These are phyloP conservation scores for Parnassius smintheus DNA, from an alignment of 2,888 invertebrate species.

Conservation along the genomic window DNA sequence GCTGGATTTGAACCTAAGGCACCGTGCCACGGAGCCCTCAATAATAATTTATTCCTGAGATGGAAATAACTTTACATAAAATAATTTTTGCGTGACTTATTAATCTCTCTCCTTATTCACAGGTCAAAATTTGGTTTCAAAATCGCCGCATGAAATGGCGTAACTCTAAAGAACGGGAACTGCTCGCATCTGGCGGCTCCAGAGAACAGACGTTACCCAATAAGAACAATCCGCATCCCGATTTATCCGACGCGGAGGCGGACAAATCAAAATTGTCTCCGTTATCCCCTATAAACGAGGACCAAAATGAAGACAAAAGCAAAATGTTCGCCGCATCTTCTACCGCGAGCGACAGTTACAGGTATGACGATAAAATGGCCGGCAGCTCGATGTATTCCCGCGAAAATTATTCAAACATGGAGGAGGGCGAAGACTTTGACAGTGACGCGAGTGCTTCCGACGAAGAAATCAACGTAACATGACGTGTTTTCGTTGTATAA, in stretches of 20 bases:
- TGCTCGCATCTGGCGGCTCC: conserved; percentile 95
- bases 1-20: too few relatives aligned
- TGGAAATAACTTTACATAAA: too few relatives aligned
- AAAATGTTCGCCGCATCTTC: conserved; percentile 63
- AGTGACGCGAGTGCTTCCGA: conserved; percentile 85
- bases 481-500: conserved; percentile 76
- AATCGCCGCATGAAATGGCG: conserved; percentile 99
- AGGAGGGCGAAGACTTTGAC: conserved; percentile 70
- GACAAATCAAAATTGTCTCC: conserved; percentile 87
- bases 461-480: conserved; percentile 94
- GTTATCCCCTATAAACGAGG: conserved; percentile 72
- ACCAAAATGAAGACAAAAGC: conserved; percentile 55
- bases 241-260: conserved; percentile 93
- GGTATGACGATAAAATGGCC: conserved; percentile 70
- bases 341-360: conserved; percentile 50
- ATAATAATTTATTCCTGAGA: too few relatives aligned
- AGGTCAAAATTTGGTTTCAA: conserved; percentile 92
- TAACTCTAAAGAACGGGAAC: conserved; percentile 97
- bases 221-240: conserved; percentile 98
- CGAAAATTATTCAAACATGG: conserved; percentile 59
- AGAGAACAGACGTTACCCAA: conserved; percentile 97
- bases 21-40: too few relatives aligned
- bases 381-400: conserved; percentile 49
- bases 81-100: too few relatives aligned
- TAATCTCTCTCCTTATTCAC: conserved; percentile 34